phyloP scores from a whole-genome alignment of 2,888 invertebrate genomes.

The Scelioninae gen. 2 region DNA sequence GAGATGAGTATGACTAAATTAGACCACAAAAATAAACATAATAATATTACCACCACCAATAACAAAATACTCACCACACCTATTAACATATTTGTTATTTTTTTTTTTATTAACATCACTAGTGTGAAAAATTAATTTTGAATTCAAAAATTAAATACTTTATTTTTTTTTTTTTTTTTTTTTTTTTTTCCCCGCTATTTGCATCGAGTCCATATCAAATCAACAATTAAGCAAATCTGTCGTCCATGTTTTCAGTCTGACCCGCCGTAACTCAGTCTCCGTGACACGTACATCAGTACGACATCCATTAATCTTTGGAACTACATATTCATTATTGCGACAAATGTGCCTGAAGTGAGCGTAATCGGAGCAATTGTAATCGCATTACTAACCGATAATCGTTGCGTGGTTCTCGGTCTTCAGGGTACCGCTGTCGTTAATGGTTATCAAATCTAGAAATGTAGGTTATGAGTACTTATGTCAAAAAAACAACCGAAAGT shows the following conservation, averaged over 20 bases:
- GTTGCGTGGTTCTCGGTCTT: constrained; percentile 42
- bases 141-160: too few relatives aligned
- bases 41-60: too few relatives aligned
- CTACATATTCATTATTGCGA: background rate
- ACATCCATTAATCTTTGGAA: background rate
- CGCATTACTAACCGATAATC: constrained; percentile 37
- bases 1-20: too few relatives aligned
- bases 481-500: constrained; percentile 5
- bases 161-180: too few relatives aligned
- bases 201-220: too few relatives aligned
- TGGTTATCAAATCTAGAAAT: constrained; percentile 66
- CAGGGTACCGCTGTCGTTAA: constrained; percentile 60
- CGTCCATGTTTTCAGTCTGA: background rate
- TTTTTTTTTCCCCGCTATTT: too few relatives aligned
- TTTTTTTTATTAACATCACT: too few relatives aligned
- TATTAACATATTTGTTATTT: too few relatives aligned
- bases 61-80: too few relatives aligned
- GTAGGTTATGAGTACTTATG: constrained; percentile 33
- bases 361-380: background rate
- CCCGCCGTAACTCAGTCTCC: background rate
- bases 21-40: too few relatives aligned
- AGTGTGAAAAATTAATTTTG: too few relatives aligned
- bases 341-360: background rate
- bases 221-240: too few relatives aligned
- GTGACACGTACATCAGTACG: background rate